phyloP scores from a whole-genome alignment of 2,797 vertebrate species.

The Naso thynnoides region DNA sequence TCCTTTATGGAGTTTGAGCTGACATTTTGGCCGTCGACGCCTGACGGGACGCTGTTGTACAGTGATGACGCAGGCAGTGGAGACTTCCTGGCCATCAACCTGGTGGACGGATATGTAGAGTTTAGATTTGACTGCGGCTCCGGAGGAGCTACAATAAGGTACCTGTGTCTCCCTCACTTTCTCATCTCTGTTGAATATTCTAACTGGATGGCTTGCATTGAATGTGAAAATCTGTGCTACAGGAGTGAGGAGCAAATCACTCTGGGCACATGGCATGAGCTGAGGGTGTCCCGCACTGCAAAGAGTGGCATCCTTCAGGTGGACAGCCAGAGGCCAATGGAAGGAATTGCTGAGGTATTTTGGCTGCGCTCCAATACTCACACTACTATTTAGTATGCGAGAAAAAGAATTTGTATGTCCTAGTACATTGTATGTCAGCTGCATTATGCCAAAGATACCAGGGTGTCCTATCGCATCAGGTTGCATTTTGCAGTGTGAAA shows the following conservation, averaged over 20 bases:
- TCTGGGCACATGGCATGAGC: slow-evolving; percentile 91
- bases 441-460: too few species aligned
- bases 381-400: too few species aligned
- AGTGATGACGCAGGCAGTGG: slow-evolving; percentile 90
- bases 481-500: too few species aligned
- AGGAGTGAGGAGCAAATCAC: slow-evolving; percentile 91
- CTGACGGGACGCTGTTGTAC: slow-evolving; percentile 91
- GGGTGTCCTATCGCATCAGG: too few species aligned
- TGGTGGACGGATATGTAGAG: slow-evolving; percentile 89
- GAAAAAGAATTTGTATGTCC: too few species aligned
- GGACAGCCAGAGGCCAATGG: slow-evolving; percentile 90
- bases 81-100: slow-evolving; percentile 92
- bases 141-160: slow-evolving; percentile 93
- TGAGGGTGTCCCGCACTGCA: slow-evolving; percentile 92
- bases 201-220: neutral
- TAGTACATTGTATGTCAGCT: too few species aligned
- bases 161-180: neutral
- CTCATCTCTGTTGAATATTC: neutral
- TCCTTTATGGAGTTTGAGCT: slow-evolving; percentile 97
- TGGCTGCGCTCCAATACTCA: too few species aligned
- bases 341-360: slow-evolving; percentile 92
- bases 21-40: slow-evolving; percentile 87
- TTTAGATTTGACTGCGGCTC: slow-evolving; percentile 98
- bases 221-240: slow-evolving; percentile 34
- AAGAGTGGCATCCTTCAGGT: slow-evolving; percentile 96